Evolutionary conservation across 2,797 vertebrate species (phyloP).

Genomic region (Lerista edwardsae): DNA sequence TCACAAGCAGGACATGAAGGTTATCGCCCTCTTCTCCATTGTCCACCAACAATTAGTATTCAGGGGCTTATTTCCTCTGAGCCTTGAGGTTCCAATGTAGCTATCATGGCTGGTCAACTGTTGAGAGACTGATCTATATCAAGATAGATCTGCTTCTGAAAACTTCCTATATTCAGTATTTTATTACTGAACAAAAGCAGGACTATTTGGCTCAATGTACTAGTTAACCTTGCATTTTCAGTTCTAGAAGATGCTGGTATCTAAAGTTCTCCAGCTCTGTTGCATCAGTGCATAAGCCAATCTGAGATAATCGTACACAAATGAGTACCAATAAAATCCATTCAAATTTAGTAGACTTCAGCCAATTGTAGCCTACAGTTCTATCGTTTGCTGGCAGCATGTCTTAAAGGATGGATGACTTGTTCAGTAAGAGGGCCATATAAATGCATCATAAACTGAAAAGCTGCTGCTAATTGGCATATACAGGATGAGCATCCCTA

Average conservation of each 20-base stretch:
- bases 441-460: slow-evolving; percentile 1
- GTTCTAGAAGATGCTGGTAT: background rate
- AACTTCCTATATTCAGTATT: background rate
- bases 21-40: background rate
- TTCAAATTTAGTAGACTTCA: background rate
- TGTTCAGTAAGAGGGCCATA: background rate
- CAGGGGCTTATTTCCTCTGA: background rate
- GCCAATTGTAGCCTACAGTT: background rate
- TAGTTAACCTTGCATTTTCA: background rate
- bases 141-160: background rate
- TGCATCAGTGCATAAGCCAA: background rate
- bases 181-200: background rate
- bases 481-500: no score
- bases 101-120: background rate
- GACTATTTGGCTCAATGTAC: background rate
- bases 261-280: background rate
- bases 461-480: background rate
- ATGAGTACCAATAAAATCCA: slow-evolving; percentile 15
- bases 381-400: background rate
- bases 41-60: background rate
- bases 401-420: background rate
- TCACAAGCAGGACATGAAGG: background rate
- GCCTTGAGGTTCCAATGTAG: background rate
- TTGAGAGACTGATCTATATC: background rate
- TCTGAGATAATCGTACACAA: background rate